phyloP scores from a whole-genome alignment of 1,140 invertebrate species.

The Trachymyrmex septentrionalis region DNA sequence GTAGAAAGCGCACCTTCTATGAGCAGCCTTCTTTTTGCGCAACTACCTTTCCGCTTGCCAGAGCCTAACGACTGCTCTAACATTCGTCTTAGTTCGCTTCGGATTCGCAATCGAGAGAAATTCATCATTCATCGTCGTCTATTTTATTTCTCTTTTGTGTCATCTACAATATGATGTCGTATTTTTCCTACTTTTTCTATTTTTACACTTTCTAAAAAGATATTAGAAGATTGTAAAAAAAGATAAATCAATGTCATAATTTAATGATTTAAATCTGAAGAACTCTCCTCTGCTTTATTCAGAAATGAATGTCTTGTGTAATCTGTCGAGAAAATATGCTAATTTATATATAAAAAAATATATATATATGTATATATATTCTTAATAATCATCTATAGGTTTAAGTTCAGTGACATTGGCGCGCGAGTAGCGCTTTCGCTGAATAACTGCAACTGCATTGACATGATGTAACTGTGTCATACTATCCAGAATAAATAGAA shows the following conservation, averaged over 20 bases:
- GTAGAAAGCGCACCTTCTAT: conserved; percentile 6
- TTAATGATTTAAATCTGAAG: not conserved
- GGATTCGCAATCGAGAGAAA: not conserved
- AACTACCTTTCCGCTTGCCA: conserved; percentile 43
- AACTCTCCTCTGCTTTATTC: not conserved
- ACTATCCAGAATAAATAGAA: conserved; percentile 26
- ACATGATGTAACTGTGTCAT: conserved; percentile 60
- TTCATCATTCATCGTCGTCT: not conserved
- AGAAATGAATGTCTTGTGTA: not conserved
- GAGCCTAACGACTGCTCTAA: conserved; percentile 4
- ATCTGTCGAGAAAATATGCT: not conserved
- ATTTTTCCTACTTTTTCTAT: not conserved
- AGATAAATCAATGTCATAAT: not conserved
- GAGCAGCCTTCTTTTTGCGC: conserved; percentile 40
- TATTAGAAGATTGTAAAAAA: not conserved
- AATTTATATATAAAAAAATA: not conserved
- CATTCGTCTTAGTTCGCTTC: not conserved
- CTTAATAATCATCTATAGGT: not conserved
- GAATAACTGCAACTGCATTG: not conserved
- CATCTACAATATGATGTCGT: not conserved
- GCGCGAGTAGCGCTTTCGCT: conserved; percentile 42
- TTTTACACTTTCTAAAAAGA: not conserved
- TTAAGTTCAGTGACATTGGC: not conserved
- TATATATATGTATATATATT: not conserved
- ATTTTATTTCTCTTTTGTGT: not conserved